phyloP scores from a whole-genome alignment of 2,797 vertebrate species.

The Lacerta bilineata region DNA sequence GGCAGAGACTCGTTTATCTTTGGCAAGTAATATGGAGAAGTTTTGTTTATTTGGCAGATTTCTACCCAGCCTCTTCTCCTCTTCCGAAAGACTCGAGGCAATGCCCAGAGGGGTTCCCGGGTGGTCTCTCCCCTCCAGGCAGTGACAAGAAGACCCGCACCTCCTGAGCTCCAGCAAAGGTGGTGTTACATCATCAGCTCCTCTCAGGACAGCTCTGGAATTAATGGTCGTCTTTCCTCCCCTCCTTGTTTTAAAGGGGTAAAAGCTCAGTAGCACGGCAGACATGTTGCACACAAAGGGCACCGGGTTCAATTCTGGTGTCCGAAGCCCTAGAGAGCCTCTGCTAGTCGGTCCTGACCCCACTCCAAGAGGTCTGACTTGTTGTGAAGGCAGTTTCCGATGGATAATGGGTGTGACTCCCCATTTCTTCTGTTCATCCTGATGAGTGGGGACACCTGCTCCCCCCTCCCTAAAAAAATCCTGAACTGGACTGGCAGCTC shows the following conservation, averaged over 20 bases:
- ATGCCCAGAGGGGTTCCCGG: background rate
- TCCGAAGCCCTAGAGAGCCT: background rate
- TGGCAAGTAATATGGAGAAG: background rate
- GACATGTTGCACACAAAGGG: background rate
- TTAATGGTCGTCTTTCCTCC: background rate
- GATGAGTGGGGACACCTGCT: too few species aligned
- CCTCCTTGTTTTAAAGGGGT: background rate
- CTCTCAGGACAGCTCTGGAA: background rate
- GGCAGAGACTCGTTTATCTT: background rate
- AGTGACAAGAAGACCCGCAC: too few species aligned
- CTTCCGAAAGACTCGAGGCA: background rate
- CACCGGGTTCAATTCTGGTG: background rate
- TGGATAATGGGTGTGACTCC: too few species aligned
- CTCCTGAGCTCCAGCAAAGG: background rate
- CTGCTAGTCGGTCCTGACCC: too few species aligned
- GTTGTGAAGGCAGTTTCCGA: too few species aligned
- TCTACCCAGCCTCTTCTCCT: background rate
- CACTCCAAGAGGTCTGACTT: too few species aligned
- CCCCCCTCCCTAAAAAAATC: too few species aligned
- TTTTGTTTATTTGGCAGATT: background rate
- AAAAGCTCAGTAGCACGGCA: background rate
- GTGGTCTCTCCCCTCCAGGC: background rate
- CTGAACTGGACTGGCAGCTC: background rate
- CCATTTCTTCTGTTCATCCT: too few species aligned
- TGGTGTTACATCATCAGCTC: too few species aligned